Evolutionary conservation across 1,140 invertebrate genomes (phyloP).

Genomic region (Diachasma alloeum): DNA sequence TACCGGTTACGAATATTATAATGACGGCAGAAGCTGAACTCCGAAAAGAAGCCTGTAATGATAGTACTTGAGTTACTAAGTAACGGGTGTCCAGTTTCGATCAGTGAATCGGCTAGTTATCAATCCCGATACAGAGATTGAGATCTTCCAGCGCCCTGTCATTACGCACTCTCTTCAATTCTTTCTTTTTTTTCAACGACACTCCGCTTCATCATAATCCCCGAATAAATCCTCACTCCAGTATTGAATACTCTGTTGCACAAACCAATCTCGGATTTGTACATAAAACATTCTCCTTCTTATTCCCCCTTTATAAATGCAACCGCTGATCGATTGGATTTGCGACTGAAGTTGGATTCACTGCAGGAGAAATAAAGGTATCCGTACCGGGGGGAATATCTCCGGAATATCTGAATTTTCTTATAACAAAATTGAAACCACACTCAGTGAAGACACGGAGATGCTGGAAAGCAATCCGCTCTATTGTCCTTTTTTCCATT

Average conservation of each 20-base stretch:
- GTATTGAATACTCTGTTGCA: neutral
- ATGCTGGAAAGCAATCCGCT: slow-evolving; percentile 8
- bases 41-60: slow-evolving; percentile 40
- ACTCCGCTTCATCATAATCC: neutral
- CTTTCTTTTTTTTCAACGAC: slow-evolving; percentile 15
- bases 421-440: slow-evolving; percentile 18
- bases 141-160: slow-evolving; percentile 43
- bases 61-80: slow-evolving; percentile 53
- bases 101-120: slow-evolving; percentile 55
- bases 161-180: slow-evolving; percentile 41
- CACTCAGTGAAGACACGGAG: neutral
- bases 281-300: neutral
- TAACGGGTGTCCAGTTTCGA: slow-evolving; percentile 57
- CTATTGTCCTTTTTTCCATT: neutral
- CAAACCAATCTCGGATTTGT: slow-evolving; percentile 7
- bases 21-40: slow-evolving; percentile 20
- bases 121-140: slow-evolving; percentile 39
- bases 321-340: slow-evolving; percentile 15
- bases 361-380: neutral
- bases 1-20: slow-evolving; percentile 25
- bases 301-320: neutral
- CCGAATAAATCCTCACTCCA: neutral
- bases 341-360: neutral
- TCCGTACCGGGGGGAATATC: neutral
- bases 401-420: slow-evolving; percentile 2